Base-by-base conservation (phyloP, 2,113 vertebrate genomes). In the Corythoichthys intestinalis region DNA sequence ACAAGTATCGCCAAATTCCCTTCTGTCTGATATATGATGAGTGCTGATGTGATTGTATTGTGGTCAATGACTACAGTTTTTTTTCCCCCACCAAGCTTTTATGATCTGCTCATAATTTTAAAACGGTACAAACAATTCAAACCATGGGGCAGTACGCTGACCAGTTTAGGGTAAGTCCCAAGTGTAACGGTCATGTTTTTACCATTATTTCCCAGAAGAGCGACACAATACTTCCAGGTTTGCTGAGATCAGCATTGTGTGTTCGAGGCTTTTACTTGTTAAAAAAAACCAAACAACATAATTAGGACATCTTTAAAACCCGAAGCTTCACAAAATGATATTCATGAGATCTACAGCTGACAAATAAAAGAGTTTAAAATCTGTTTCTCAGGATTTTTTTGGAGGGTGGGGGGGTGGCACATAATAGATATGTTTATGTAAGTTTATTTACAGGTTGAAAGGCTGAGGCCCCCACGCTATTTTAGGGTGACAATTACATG, bases 121-220 rank as follows among this genome's bases (percentile, higher is more conserved):
- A 66, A 68, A 67, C 41, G 4, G 20, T 6, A 6, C 17, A 17
- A 73, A 56, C 58, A 44, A 69, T 28, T 35, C n/a, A 80, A 76
- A 83, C 83, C 81, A 65, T 10, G 83, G 85, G 83, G 50, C 65
- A 74, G 79, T 74, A 74, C 83, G 74, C 41, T 76, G 69, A 81
- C 76, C 80, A 71, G 68, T 20, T 7, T 6, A 34, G 65, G 63
- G 37, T 50, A 58, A 76, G 37, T 50, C 12, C 39, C 17, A 28
- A 68, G 54, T 53, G 46, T 52, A 72, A 69, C 70, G 0, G 72
- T 44, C 41, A 44, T 34, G 73, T 79, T 66, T 76, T 69, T 64
- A 68, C 62, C 58, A 70, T 66, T 37, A 67, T 73, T 81, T 77
- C 70, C 69, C 61, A 67, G 56, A 75, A 79, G 60, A 64, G 34